A percentile compares a stretch with the other conserved stretches of the same genome.
Conservation (phyloP, 1,140 invertebrate species). For the Andrena cerasifolii region DNA sequence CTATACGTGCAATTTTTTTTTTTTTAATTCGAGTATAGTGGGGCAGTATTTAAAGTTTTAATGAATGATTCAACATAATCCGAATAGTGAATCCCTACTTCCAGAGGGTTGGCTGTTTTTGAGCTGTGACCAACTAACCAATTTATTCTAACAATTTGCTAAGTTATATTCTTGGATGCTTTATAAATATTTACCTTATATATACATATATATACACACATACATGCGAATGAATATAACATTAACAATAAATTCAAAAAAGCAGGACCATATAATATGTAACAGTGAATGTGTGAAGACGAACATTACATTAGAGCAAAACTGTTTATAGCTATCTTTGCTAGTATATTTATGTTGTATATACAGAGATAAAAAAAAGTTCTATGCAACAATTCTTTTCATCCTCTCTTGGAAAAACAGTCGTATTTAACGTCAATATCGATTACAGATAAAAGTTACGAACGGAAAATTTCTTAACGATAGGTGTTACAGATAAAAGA, state of each 20-base stretch:
- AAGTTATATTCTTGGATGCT: conserved; percentile 61
- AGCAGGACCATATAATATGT: conserved; percentile 66
- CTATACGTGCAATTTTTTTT: background rate
- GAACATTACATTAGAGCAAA: background rate
- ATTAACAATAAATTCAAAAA: conserved; percentile 52
- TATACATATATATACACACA: conserved; percentile 52
- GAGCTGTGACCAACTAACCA: conserved; percentile 58
- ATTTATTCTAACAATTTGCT: conserved; percentile 55
- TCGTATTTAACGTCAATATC: background rate
- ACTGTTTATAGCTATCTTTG: too few relatives aligned
- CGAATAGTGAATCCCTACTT: conserved; percentile 56
- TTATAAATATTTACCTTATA: conserved; percentile 61
- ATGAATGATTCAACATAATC: conserved; percentile 51
- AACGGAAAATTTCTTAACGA: background rate
- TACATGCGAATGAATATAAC: conserved; percentile 52
- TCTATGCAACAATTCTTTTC: background rate
- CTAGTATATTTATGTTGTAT: background rate
- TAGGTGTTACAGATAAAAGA: background rate
- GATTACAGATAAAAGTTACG: background rate
- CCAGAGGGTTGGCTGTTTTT: conserved; percentile 56
- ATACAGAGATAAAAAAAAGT: background rate
- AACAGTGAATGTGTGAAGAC: conserved; percentile 71
- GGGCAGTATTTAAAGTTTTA: background rate
- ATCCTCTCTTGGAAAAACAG: background rate
- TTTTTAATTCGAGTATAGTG: too few relatives aligned